These are phyloP conservation scores for Cheilosia soror DNA, from an alignment of 2,888 invertebrate genomes.

Conservation along the genomic window DNA sequence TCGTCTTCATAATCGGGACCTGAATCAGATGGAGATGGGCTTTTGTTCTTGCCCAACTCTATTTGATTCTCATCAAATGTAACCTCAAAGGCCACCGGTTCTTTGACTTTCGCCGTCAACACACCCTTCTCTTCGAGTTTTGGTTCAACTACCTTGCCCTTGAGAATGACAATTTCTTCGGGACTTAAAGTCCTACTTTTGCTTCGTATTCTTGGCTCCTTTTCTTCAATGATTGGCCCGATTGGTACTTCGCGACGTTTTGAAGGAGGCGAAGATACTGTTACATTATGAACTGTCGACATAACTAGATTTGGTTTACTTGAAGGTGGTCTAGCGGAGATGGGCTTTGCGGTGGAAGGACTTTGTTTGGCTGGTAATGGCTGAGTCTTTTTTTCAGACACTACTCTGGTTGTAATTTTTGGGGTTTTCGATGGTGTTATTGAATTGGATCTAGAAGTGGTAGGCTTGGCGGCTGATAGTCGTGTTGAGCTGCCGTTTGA, in stretches of 20 bases:
- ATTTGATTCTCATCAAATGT: conserved; percentile 77
- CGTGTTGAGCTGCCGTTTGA: conserved; percentile 24
- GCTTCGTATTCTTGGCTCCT: conserved; percentile 64
- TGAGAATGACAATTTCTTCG: conserved; percentile 80
- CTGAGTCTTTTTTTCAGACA: conserved; percentile 34
- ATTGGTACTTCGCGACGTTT: conserved; percentile 77
- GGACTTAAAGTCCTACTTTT: conserved; percentile 80
- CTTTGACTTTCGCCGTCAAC: conserved; percentile 69
- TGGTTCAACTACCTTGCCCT: conserved; percentile 77
- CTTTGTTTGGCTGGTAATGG: conserved; percentile 68
- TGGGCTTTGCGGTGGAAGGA: conserved; percentile 59
- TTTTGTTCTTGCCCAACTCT: conserved; percentile 10
- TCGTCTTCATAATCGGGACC: conserved; percentile 85
- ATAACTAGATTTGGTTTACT: conserved; percentile 81
- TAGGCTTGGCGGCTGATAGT: conserved; percentile 10
- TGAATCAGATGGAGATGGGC: conserved; percentile 13
- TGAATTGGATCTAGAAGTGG: conserved; percentile 73
- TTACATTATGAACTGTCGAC: conserved; percentile 82
- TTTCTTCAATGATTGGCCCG: conserved; percentile 6
- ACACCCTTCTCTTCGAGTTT: conserved; percentile 7
- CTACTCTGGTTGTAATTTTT: conserved; percentile 6
- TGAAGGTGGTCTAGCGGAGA: conserved; percentile 35
- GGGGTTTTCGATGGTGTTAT: conserved; percentile 34
- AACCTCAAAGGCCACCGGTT: conserved; percentile 82
- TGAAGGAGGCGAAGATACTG: conserved; percentile 82